phyloP scores from a whole-genome alignment of 2,113 vertebrate species.

The Triplophysa tibetana region DNA sequence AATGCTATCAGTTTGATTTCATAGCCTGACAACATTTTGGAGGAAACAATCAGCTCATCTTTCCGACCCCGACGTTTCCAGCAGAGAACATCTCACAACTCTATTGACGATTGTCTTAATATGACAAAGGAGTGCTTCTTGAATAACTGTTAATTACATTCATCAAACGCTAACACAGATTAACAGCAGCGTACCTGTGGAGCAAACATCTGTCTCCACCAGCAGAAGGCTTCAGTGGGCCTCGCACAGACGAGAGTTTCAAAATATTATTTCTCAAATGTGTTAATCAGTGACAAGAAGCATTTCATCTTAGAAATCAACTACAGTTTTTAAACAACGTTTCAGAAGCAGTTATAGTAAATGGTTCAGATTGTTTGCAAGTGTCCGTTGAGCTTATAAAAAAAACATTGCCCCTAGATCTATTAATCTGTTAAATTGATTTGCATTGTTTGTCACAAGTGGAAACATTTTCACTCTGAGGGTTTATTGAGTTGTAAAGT shows the following conservation, averaged over 20 bases:
- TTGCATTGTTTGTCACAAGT: not conserved
- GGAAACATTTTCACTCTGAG: not conserved
- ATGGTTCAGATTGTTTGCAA: not conserved
- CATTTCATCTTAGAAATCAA: not conserved
- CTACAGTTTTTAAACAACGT: not conserved
- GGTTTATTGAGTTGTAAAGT: not conserved
- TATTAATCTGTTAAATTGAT: no score
- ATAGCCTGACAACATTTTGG: not conserved
- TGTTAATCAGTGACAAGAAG: not conserved
- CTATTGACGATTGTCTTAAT: conserved; percentile 6
- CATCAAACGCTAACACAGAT: conserved; percentile 23
- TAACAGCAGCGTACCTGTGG: conserved; percentile 13
- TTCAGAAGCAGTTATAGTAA: no score
- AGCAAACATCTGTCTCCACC: conserved; percentile 21
- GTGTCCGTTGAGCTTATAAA: not conserved
- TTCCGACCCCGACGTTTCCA: conserved; percentile 9
- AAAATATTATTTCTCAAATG: not conserved
- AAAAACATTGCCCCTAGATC: not conserved
- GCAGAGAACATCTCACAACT: not conserved
- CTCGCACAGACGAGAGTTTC: not conserved
- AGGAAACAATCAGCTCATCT: not conserved
- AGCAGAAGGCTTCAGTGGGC: not conserved
- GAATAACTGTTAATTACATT: conserved; percentile 25
- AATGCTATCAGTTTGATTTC: not conserved
- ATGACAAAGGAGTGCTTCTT: conserved; percentile 15